A percentile compares a stretch with the other conserved stretches of the same genome.
These are phyloP conservation scores for Leptinotarsa texana DNA, from an alignment of 1,140 invertebrate species.

Conservation along the genomic window DNA sequence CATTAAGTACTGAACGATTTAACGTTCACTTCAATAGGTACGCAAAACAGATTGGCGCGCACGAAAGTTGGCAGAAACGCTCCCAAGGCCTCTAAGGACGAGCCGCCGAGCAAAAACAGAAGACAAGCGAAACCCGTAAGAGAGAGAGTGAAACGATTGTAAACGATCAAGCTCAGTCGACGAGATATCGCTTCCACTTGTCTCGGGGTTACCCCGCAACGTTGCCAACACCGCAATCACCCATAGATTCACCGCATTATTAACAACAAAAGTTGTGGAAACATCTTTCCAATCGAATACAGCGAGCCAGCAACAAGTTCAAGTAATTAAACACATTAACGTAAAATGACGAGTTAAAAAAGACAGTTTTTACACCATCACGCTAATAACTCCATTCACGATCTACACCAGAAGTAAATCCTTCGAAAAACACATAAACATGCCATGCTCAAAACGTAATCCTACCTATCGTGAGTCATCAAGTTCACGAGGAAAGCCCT, in stretches of 20 bases:
- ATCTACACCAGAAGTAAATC: not conserved
- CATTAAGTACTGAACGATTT: conserved; percentile 1
- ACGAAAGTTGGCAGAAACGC: conserved; percentile 11
- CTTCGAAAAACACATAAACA: not conserved
- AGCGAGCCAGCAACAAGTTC: too few relatives aligned
- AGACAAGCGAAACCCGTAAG: conserved; percentile 25
- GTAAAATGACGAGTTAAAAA: too few relatives aligned
- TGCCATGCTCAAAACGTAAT: conserved; percentile 2
- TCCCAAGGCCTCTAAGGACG: conserved; percentile 25
- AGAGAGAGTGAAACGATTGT: conserved; percentile 32
- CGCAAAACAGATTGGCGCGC: conserved; percentile 18
- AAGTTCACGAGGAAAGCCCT: conserved; percentile 12
- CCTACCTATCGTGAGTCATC: not conserved
- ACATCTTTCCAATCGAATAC: too few relatives aligned
- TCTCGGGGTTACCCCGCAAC: conserved; percentile 29
- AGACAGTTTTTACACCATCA: too few relatives aligned
- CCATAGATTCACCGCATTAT: not conserved
- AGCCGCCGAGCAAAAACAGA: conserved; percentile 25
- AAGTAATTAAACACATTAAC: too few relatives aligned
- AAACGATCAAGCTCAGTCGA: conserved; percentile 26
- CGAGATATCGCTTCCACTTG: conserved; percentile 30
- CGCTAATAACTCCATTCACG: not conserved
- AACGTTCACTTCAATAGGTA: not conserved
- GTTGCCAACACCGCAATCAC: conserved; percentile 16
- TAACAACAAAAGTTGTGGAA: not conserved